A percentile compares a stretch with the other conserved stretches of the same genome.
phyloP scores from a whole-genome alignment of 1,140 invertebrate species.

The Lanistes nyassanus region DNA sequence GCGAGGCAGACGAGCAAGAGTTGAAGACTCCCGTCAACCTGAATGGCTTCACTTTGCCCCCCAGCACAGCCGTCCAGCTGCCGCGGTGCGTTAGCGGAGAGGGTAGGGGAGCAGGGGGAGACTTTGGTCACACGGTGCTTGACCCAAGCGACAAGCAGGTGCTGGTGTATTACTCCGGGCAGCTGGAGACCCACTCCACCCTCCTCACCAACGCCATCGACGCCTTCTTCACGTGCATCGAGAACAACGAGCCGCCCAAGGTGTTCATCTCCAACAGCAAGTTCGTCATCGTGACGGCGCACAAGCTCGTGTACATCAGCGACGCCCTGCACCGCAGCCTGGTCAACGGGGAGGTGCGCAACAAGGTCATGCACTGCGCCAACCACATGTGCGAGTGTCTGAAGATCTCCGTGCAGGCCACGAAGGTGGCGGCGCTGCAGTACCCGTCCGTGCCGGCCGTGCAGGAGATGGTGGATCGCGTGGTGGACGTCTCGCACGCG shows the following conservation, averaged over 20 bases:
- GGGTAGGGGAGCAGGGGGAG: no score
- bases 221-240: constrained; percentile 88
- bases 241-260: constrained; percentile 92
- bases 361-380: constrained; percentile 80
- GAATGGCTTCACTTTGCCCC: constrained; percentile 18
- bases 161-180: constrained; percentile 85
- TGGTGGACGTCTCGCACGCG: constrained; percentile 83
- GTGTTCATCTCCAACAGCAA: constrained; percentile 93
- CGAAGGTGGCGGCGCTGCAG: constrained; percentile 88
- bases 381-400: constrained; percentile 86
- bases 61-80: neutral
- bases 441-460: constrained; percentile 90
- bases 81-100: no score
- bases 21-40: constrained; percentile 43
- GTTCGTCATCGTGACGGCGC: constrained; percentile 91
- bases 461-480: constrained; percentile 92
- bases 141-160: constrained; percentile 81
- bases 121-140: constrained; percentile 31
- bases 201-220: constrained; percentile 90
- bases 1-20: constrained; percentile 20
- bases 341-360: constrained; percentile 77
- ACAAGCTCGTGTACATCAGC: constrained; percentile 92
- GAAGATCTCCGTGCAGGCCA: constrained; percentile 85
- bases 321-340: constrained; percentile 84
- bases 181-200: constrained; percentile 83